Base-by-base conservation (phyloP, 2,888 invertebrate species). In the Myathropa florea region DNA sequence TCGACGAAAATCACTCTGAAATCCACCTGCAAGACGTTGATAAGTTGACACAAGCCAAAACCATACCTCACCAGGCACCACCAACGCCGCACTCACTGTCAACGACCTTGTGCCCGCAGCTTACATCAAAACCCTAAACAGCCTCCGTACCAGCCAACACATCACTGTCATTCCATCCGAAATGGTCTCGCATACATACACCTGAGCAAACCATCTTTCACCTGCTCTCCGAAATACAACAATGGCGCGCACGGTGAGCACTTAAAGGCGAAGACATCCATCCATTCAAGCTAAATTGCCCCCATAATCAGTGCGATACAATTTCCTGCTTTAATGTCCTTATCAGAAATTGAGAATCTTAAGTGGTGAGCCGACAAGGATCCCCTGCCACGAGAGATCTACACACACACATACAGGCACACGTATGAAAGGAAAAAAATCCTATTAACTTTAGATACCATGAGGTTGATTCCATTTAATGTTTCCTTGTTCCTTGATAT, bases 281-380 rank as follows among this genome's bases (percentile, higher is more conserved):
- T 80, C 68, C 67, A 80, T 80, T 80, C 73, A 75, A 18, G 80
- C 73, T 80, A 73, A 80, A 80, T 80, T 80, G 67, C 80, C 80
- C 78, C 73, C 80, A 67, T 80, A 75, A 80, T 80, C 80, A 80
- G 73, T 80, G 73, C 63, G 67, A 80, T 80, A 80, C 80, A 80
- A 80, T 80, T 80, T 80, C 80, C 80, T 73, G 80, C 80, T 57
- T 68, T 80, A 73, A 80, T 80, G 80, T 80, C 67, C 80, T 75
- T 80, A 80, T 80, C 80, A 80, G 73, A 80, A 80, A 80, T 80
- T 80, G 80, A 80, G 80, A 73, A 80, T 80, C 80, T 80, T 73
- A 80, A 75, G 80, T 80, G 73, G 80, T 80, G 68, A 80, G 80
- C 67, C 80, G 61, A 39, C 61, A 73, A 63, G 73, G 28, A 14